phyloP scores from a whole-genome alignment of 2,797 vertebrate species.

The Phrynocephalus vlangalii region DNA sequence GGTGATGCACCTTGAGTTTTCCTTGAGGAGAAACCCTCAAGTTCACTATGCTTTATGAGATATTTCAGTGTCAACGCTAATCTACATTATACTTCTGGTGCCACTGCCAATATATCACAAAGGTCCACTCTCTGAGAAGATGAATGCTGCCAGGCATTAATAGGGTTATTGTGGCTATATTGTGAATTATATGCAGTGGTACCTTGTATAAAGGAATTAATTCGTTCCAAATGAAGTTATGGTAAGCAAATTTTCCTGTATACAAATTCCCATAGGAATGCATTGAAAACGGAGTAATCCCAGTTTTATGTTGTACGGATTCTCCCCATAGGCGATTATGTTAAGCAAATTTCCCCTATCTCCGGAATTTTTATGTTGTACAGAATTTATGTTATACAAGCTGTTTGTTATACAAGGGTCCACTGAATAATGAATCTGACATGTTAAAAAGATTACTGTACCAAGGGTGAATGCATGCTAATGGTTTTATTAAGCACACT shows the following conservation, averaged over 20 bases:
- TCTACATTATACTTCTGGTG: background rate
- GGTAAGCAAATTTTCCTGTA: too few species aligned
- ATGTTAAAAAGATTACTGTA: slow-evolving; percentile 38
- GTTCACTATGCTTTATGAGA: background rate
- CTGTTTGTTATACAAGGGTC: too few species aligned
- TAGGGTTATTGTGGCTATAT: slow-evolving; percentile 40
- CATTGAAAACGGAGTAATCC: too few species aligned
- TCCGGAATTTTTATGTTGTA: too few species aligned
- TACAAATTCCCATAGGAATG: too few species aligned
- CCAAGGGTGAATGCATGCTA: background rate
- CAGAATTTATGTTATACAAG: too few species aligned
- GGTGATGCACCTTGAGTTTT: background rate
- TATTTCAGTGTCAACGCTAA: background rate
- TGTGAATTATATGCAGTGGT: slow-evolving; percentile 33
- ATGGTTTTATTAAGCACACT: background rate
- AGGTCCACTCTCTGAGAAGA: slow-evolving; percentile 33
- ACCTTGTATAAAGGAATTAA: too few species aligned
- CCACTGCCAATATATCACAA: slow-evolving; percentile 47
- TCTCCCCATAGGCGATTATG: too few species aligned
- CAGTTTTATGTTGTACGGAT: too few species aligned
- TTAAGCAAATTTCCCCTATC: too few species aligned
- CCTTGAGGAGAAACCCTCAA: background rate
- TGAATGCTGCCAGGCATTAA: slow-evolving; percentile 42
- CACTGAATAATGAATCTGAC: slow-evolving; percentile 51
- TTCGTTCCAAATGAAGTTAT: too few species aligned